Evolutionary conservation across 92 coral and sea anemone species (phyloP), one percentile per base, ranked within the genome.

Genomic region (Paramuricea clavata): DNA sequence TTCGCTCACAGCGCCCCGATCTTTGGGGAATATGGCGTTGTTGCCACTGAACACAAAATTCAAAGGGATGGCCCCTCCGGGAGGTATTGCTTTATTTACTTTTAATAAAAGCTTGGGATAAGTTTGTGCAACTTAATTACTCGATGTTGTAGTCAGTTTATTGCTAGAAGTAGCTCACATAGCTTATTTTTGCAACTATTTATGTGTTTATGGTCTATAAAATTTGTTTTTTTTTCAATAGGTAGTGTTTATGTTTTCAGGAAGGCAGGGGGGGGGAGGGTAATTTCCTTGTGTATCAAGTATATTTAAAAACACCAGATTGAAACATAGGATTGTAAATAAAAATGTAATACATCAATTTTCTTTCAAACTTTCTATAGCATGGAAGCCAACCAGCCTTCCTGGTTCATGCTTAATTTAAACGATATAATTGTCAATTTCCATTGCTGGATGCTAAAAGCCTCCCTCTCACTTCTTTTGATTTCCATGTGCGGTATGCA

Each of bases 1-100:
- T 47, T 79, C 95, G 49, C 90, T 97, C 31, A 73, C 90, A 56
- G 97, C 97, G 56, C 95, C 96, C 5, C 84, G 54, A 43, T 90
- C 99, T 27, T 54, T 97, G 23, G 93, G 99, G 94, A 97, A 93
- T 70, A 97, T 97, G 99, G 99, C 99, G 90, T 93, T 94, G 79
- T 87, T 97, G 39, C 99, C 99, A 59, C 81, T 97, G 76, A 97
- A 97, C 82, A 93, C 98, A 35, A 97, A 87, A 69, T 93, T 91
- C 93, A 97, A 97, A 84, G 99, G 99, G 49, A 97, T 94, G 31
- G 97, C 99, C 57, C 98, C 98, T 41, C 98, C 94, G 16, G 98
- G 99, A 92, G 93, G 99, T 96, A 64, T 64, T 4, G 35, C n/a
- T 0, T 72, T 36, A 35, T 44, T 16, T 2, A 26, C 31, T 43